phyloP scores from a whole-genome alignment of 1,140 invertebrate genomes.

The Drosophila sulfurigaster region DNA sequence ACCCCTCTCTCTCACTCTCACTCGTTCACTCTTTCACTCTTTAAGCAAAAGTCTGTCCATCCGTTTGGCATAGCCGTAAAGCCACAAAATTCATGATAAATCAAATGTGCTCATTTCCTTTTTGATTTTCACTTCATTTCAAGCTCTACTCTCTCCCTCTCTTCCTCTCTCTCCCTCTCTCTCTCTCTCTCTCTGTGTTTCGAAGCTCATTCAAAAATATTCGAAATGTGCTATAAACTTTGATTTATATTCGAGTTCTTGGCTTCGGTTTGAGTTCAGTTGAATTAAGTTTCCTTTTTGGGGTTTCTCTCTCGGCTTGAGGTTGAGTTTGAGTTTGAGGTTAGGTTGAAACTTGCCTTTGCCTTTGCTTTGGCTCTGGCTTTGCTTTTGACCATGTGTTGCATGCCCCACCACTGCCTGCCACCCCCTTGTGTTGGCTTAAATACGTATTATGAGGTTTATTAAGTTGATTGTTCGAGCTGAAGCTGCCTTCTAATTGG shows the following conservation, averaged over 20 bases:
- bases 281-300: conserved; percentile 12
- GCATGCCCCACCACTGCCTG: conserved; percentile 7
- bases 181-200: background rate
- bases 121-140: conserved; percentile 72
- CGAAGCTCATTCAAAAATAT: conserved; percentile 57
- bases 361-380: too few species aligned
- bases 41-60: conserved; percentile 9
- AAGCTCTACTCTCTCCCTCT: conserved; percentile 8
- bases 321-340: background rate
- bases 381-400: conserved; percentile 28
- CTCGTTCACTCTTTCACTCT: background rate
- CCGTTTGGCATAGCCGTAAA: conserved; percentile 31
- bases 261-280: conserved; percentile 5
- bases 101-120: conserved; percentile 81
- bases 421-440: conserved; percentile 6
- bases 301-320: conserved; percentile 2
- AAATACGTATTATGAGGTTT: conserved; percentile 42
- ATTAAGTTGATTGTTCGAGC: conserved; percentile 26
- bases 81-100: conserved; percentile 73
- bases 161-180: background rate
- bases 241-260: conserved; percentile 55
- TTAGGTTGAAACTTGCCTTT: conserved; percentile 1
- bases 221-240: conserved; percentile 47
- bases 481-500: conserved; percentile 32
- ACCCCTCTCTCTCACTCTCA: background rate